Conservation (phyloP, 2,113 vertebrate genomes). For the Osmerus mordax region DNA sequence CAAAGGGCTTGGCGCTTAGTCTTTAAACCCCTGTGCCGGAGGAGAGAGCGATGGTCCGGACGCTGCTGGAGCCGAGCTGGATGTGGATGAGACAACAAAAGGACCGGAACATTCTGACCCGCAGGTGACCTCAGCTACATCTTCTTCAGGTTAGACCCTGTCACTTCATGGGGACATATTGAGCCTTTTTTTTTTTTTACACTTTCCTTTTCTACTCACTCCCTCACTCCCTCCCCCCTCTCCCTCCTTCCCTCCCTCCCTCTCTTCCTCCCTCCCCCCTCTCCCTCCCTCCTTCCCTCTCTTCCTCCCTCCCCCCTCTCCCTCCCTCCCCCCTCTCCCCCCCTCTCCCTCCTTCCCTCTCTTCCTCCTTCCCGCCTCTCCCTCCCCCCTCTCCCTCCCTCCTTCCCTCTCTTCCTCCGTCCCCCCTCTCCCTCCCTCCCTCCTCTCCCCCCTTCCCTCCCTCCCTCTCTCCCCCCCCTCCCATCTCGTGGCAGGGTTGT, state of each 20-base stretch:
- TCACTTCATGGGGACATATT: background rate
- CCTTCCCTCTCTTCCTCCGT: too few species aligned
- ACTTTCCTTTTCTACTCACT: background rate
- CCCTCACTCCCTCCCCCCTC: background rate
- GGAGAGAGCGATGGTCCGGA: too few species aligned
- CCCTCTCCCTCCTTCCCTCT: background rate
- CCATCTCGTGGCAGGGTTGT: background rate
- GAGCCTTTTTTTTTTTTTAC: background rate
- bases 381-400: too few species aligned
- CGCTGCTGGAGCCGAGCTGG: background rate
- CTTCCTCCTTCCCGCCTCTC: too few species aligned
- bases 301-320: background rate
- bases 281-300: background rate
- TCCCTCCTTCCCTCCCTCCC: background rate
- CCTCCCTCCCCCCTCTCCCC: too few species aligned
- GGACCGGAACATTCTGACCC: background rate
- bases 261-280: background rate
- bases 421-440: too few species aligned
- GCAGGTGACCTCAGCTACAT: background rate
- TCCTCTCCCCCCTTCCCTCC: too few species aligned
- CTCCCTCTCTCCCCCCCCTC: background rate
- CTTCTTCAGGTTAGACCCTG: background rate
- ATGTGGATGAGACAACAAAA: background rate
- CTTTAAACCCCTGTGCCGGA: conserved; percentile 9
- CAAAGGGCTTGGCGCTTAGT: conserved; percentile 4